Evolutionary conservation across 2,888 invertebrate genomes (phyloP).

Genomic region (Chrysopilus asiliformis): DNA sequence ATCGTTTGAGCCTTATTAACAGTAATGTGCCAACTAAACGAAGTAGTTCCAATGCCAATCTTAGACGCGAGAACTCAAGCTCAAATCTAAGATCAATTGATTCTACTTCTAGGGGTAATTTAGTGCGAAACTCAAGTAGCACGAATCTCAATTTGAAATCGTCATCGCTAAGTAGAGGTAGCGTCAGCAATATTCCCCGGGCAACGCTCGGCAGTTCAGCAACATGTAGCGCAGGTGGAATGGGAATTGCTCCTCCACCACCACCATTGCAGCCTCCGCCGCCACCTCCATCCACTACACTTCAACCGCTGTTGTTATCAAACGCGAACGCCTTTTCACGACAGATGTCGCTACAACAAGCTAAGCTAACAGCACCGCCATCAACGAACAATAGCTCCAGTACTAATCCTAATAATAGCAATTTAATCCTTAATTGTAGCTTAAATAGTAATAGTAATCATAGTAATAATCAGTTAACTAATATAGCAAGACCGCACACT

Average conservation of each 20-base stretch:
- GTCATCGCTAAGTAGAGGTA: constrained; percentile 16
- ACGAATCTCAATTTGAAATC: constrained; percentile 18
- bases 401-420: constrained; percentile 16
- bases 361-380: constrained; percentile 2
- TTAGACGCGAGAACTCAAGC: constrained; percentile 13
- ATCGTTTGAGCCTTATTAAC: constrained; percentile 4
- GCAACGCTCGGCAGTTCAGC: constrained; percentile 24
- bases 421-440: constrained; percentile 16
- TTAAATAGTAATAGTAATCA: constrained; percentile 14
- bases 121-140: constrained; percentile 18
- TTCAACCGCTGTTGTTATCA: neutral
- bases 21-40: constrained; percentile 18
- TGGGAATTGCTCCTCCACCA: constrained; percentile 15
- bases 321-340: no score
- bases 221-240: neutral
- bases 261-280: constrained; percentile 5
- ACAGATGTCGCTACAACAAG: constrained; percentile 4
- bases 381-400: constrained; percentile 8
- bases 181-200: constrained; percentile 31
- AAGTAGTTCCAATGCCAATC: constrained; percentile 30
- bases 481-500: constrained; percentile 20
- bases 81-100: constrained; percentile 16
- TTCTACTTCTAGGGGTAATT: constrained; percentile 15
- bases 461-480: constrained; percentile 5
- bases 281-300: neutral